Evolutionary conservation across 2,113 vertebrate genomes (phyloP).

Genomic region (Cinclus mexicanus): DNA sequence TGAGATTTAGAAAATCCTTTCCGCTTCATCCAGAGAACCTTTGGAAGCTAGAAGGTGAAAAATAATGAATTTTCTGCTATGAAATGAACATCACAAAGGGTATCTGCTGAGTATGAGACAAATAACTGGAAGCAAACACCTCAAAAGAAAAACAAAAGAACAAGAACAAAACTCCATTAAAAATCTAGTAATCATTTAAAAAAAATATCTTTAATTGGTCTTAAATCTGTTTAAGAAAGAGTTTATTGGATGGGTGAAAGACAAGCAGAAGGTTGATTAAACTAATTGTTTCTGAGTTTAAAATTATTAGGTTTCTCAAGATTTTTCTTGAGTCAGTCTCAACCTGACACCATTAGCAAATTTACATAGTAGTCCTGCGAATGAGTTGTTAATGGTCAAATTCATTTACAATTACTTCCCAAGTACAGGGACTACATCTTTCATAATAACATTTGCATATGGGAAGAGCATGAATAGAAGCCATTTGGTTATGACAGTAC

Average conservation of each 20-base stretch:
- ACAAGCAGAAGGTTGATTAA: background rate
- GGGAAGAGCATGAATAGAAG: background rate
- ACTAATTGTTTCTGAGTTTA: background rate
- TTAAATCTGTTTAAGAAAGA: background rate
- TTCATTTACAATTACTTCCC: background rate
- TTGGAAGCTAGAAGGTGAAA: background rate
- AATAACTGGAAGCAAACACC: background rate
- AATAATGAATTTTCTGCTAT: background rate
- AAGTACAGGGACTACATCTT: background rate
- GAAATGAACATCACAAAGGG: background rate
- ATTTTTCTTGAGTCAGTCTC: background rate
- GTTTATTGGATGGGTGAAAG: background rate
- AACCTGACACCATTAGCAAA: background rate
- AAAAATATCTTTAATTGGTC: background rate
- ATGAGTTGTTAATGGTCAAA: background rate
- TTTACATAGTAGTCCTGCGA: background rate
- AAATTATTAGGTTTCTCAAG: background rate
- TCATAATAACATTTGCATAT: background rate
- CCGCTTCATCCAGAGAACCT: background rate
- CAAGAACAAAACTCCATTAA: background rate
- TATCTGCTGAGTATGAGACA: background rate
- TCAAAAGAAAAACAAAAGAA: background rate
- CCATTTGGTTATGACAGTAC: background rate
- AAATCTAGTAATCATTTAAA: background rate
- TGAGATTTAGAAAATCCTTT: background rate